phyloP scores from a whole-genome alignment of 2,113 vertebrate species.

The Eulemur macaco region DNA sequence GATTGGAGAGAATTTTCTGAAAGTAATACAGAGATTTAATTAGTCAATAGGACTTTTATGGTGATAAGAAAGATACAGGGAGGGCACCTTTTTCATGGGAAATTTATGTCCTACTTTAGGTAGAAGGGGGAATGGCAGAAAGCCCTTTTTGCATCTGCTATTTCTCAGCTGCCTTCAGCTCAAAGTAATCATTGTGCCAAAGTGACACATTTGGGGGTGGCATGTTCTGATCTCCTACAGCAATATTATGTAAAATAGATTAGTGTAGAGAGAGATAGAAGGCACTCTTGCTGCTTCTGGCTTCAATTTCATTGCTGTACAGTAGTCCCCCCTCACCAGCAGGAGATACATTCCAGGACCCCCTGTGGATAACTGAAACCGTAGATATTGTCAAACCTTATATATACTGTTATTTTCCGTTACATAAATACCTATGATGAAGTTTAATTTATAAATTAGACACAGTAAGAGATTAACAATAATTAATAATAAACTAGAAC shows the following conservation, averaged over 20 bases:
- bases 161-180: neutral
- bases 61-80: neutral
- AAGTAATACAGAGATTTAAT: neutral
- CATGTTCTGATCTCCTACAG: neutral
- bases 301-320: neutral
- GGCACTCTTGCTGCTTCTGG: neutral
- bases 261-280: neutral
- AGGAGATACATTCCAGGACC: neutral
- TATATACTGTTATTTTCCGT: neutral
- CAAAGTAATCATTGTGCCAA: neutral
- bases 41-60: neutral
- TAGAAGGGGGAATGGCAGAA: neutral
- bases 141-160: neutral
- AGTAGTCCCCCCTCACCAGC: neutral
- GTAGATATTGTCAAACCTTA: neutral
- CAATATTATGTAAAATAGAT: neutral
- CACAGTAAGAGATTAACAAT: neutral
- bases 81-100: neutral
- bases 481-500: neutral
- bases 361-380: neutral
- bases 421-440: neutral
- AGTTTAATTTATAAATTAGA: neutral
- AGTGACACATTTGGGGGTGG: neutral
- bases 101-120: neutral
- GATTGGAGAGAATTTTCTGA: slow-evolving; percentile 19